Evolutionary conservation across 2,888 invertebrate genomes (phyloP), one percentile per base, ranked within the genome.

Genomic region (Cantharis rufa): DNA sequence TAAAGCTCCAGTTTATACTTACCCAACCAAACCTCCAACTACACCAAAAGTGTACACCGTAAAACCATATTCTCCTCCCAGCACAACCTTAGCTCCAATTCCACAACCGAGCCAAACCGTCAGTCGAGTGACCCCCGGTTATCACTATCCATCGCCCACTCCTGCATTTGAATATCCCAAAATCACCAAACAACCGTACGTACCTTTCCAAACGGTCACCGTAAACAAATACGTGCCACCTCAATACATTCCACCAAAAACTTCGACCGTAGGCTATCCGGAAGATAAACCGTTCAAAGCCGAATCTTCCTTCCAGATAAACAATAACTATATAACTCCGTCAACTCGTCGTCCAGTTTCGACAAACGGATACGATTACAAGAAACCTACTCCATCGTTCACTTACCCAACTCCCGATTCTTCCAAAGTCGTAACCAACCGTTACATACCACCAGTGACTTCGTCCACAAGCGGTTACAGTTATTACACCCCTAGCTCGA

Each of bases 401-500:
- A 16, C 21, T 2, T 48, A 27, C 21, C 32, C 48, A 68, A 62
- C 15, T 15, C 15, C 70, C 15, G 21, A 24, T 13, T 18, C 64
- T 32, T 63, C 74, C 71, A 27, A 77, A 64, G 18, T 74, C 77
- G 24, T 66, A 24, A 15, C 78, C 62, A 24, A 63, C 62, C 9
- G 63, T 64, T 27, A 78, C 78, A 7, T 28, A 64, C 81, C 78
- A 61, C 77, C 78, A 61, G 78, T 79, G 68, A 10, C 15, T 68
- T n/a, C 66, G 13, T 63, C 74, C 15, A 64, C 76, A 28, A 74
- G 64, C 15, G 82, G 82, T 24, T 85, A 85, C 78, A 74, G 74
- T 48, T 86, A 85, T 63, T 79, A 80, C 11, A 79, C 80, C 71
- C 81, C 82, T 1, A 79, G 76, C 63, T 80, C 79, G 48, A 69